A percentile compares a stretch with the other conserved stretches of the same genome.
Conservation (phyloP, 2,113 vertebrate genomes). For the Rhagologus leucostigma region DNA sequence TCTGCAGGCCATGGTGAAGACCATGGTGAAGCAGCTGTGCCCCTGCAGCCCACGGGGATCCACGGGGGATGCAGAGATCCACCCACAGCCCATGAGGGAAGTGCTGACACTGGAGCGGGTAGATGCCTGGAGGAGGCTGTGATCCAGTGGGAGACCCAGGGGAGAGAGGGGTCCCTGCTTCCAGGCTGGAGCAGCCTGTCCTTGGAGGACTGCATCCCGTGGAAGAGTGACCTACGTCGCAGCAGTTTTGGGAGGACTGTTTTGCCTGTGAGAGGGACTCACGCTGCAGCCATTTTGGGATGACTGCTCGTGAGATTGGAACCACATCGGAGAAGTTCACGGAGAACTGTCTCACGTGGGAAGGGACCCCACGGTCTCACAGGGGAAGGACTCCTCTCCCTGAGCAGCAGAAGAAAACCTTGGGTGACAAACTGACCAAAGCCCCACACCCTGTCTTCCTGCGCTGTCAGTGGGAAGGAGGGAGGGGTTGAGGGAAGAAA, state of each 20-base stretch:
- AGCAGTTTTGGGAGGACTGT: neutral
- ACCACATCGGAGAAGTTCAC: neutral
- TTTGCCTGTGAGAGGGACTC: neutral
- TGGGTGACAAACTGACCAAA: neutral
- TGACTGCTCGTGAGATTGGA: neutral
- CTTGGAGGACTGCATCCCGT: neutral
- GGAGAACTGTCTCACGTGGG: neutral
- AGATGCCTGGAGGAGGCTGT: neutral
- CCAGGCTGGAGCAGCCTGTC: neutral
- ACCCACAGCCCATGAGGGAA: neutral
- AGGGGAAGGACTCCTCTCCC: neutral
- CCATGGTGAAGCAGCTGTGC: neutral
- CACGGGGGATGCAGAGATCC: neutral
- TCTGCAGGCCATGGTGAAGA: neutral
- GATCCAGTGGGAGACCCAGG: neutral
- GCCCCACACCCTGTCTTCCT: too few relatives aligned
- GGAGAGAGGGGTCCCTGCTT: neutral
- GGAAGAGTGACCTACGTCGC: fast-evolving
- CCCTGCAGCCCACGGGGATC: neutral
- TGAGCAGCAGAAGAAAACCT: neutral
- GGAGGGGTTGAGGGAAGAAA: neutral
- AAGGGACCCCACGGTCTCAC: neutral
- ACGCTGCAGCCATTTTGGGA: neutral
- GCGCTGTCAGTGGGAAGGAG: neutral
- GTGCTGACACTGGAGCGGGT: neutral